Evolutionary conservation across 2,888 invertebrate genomes (phyloP).

Genomic region (Acanthosepion esculentum): DNA sequence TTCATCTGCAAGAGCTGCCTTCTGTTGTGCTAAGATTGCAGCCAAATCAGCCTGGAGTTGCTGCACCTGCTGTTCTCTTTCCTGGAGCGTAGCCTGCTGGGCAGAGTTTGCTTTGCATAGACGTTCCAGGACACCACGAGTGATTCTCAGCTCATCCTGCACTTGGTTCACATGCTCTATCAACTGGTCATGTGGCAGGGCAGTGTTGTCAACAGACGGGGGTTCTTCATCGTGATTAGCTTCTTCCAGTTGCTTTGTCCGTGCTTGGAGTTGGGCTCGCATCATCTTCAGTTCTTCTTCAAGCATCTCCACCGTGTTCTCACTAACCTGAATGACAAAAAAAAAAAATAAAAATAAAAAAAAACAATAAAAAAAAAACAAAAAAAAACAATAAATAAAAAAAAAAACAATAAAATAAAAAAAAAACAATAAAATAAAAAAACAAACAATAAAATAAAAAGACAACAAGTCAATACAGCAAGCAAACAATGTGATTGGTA

Average conservation of each 20-base stretch:
- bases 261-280: slow-evolving; percentile 51
- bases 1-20: neutral
- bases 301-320: slow-evolving; percentile 48
- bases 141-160: slow-evolving; percentile 51
- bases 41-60: neutral
- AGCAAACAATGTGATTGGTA: too few relatives aligned
- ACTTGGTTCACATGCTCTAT: slow-evolving; percentile 55
- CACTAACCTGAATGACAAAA: neutral
- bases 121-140: slow-evolving; percentile 54
- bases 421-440: neutral
- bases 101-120: slow-evolving; percentile 49
- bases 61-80: neutral
- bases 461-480: neutral
- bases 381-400: neutral
- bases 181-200: slow-evolving; percentile 50
- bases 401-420: neutral
- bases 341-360: neutral
- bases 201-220: neutral
- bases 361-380: too few relatives aligned
- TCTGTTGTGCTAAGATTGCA: neutral
- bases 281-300: slow-evolving; percentile 53
- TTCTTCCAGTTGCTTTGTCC: slow-evolving; percentile 5
- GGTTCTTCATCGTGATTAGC: neutral
- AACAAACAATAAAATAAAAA: neutral
- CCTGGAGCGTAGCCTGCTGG: slow-evolving; percentile 49